Percentiles rank a stretch among this genome's conserved stretches.
phyloP scores from a whole-genome alignment of 2,888 invertebrate species.

The Meiosimyza decipiens region DNA sequence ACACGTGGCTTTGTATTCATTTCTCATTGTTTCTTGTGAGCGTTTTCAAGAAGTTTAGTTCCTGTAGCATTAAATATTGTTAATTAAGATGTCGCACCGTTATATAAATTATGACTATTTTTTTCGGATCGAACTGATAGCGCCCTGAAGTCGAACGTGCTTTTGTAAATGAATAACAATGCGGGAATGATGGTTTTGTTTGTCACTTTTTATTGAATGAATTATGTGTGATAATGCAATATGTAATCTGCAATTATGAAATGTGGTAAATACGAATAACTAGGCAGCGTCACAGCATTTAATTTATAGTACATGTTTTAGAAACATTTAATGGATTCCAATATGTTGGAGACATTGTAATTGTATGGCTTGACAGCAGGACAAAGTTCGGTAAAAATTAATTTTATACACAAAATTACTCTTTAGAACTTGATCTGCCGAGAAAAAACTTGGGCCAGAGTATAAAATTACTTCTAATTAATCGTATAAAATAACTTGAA shows the following conservation, averaged over 20 bases:
- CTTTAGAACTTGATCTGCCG: too few species aligned
- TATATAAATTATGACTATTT: conserved; percentile 50
- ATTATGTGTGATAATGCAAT: conserved; percentile 35
- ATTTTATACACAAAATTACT: too few species aligned
- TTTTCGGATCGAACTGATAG: conserved; percentile 52
- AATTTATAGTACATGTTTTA: too few species aligned
- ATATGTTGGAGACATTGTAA: too few species aligned
- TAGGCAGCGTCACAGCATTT: neutral
- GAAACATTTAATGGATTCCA: too few species aligned
- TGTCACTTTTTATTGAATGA: conserved; percentile 42
- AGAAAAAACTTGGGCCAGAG: too few species aligned
- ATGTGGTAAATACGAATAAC: neutral
- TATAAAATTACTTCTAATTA: too few species aligned
- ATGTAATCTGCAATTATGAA: neutral
- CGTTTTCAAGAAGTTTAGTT: conserved; percentile 19
- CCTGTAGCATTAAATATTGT: conserved; percentile 41
- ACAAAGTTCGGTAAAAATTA: too few species aligned
- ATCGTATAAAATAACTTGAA: too few species aligned
- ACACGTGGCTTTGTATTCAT: conserved; percentile 50
- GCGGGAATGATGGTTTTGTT: conserved; percentile 54
- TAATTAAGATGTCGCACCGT: conserved; percentile 59
- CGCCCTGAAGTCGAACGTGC: conserved; percentile 48
- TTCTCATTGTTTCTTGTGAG: conserved; percentile 40
- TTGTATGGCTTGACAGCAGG: too few species aligned
- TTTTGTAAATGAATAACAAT: conserved; percentile 48